Evolutionary conservation across 1,140 invertebrate genomes (phyloP).

Genomic region (Aphaenogaster rudis): DNA sequence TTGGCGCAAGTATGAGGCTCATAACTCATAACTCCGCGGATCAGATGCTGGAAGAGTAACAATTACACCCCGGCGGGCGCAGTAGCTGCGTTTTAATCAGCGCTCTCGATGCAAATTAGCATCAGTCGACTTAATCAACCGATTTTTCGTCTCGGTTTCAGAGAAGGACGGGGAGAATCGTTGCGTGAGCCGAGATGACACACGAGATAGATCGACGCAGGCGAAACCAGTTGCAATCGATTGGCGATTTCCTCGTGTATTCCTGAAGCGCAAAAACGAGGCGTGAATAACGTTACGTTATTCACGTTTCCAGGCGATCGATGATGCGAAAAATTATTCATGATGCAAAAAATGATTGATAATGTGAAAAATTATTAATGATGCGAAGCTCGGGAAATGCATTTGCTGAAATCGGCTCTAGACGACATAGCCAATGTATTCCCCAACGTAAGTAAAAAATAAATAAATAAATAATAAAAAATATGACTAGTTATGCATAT

Average conservation of each 20-base stretch:
- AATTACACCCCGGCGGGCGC: not conserved
- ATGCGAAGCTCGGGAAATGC: not conserved
- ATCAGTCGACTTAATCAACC: not conserved
- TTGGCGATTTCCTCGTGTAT: not conserved
- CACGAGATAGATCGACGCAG: not conserved
- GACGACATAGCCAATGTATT: too few relatives aligned
- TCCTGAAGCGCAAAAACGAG: not conserved
- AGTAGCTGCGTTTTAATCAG: not conserved
- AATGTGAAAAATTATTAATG: slow-evolving; percentile 18
- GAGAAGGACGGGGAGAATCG: too few relatives aligned
- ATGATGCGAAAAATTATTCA: slow-evolving; percentile 23
- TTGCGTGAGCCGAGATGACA: not conserved
- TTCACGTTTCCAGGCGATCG: not conserved
- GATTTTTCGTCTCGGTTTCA: not conserved
- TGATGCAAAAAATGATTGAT: slow-evolving; percentile 28
- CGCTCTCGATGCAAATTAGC: not conserved
- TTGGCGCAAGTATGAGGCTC: not conserved
- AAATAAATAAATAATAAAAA: too few relatives aligned
- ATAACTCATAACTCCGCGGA: not conserved
- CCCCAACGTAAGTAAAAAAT: too few relatives aligned
- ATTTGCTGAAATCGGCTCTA: too few relatives aligned
- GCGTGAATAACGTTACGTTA: not conserved
- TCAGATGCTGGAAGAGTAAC: not conserved
- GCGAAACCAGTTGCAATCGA: not conserved
- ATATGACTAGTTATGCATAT: too few relatives aligned